A percentile compares a stretch with the other conserved stretches of the same genome.
Conservation (phyloP, 1,140 invertebrate species). For the Solen grandis region DNA sequence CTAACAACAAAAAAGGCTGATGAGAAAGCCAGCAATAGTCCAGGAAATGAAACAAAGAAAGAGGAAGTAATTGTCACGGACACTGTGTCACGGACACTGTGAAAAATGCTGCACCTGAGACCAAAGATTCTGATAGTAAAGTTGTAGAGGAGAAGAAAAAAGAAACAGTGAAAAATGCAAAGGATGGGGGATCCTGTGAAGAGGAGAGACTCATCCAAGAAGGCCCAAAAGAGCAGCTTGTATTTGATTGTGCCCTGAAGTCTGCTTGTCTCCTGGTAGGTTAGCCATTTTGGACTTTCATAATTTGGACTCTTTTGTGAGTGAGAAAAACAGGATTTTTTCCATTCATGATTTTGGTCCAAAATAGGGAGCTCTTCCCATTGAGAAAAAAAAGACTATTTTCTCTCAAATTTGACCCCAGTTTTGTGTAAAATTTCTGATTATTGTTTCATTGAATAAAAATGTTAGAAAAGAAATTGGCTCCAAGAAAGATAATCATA, state of each 20-base stretch:
- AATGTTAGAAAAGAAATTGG: background rate
- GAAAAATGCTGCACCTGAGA: background rate
- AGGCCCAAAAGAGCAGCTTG: slow-evolving; percentile 64
- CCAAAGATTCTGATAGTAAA: background rate
- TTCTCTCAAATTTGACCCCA: background rate
- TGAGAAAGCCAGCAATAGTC: background rate
- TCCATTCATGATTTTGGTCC: background rate
- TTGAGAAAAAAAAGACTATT: background rate
- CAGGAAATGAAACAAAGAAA: background rate
- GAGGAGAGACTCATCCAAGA: slow-evolving; percentile 47
- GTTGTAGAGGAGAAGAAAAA: background rate
- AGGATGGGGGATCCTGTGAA: slow-evolving; percentile 2
- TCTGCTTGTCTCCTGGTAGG: slow-evolving; percentile 62
- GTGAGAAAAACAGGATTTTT: no score
- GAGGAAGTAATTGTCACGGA: background rate
- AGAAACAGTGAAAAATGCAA: background rate
- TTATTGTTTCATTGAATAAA: background rate
- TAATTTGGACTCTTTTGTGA: no score
- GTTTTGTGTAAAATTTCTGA: background rate
- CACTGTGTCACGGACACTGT: background rate
- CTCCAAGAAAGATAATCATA: no score
- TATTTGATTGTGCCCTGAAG: slow-evolving; percentile 69
- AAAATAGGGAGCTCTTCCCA: background rate
- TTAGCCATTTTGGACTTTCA: background rate
- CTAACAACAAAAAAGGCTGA: background rate